Conservation (phyloP, 2,888 invertebrate species). For the Crossocerus cetratus region DNA sequence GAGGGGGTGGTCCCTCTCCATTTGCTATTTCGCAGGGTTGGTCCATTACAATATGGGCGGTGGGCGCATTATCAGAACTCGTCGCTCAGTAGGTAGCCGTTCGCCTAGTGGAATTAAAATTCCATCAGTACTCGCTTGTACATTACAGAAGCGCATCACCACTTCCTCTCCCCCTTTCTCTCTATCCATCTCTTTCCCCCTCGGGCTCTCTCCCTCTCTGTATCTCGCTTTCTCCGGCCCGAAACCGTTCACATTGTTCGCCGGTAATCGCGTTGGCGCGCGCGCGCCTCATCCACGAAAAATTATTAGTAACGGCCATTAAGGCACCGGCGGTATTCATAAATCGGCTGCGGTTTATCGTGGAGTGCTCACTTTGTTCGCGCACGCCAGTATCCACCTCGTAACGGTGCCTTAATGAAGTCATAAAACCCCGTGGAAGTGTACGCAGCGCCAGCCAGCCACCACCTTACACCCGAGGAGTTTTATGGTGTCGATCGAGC, state of each 20-base stretch:
- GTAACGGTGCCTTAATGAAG: conserved; percentile 60
- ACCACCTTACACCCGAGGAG: background rate
- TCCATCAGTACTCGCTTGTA: conserved; percentile 20
- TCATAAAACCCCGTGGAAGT: conserved; percentile 49
- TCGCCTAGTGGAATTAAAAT: conserved; percentile 26
- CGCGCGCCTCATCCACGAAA: conserved; percentile 11
- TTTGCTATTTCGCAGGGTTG: background rate
- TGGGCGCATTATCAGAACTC: background rate
- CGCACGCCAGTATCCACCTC: conserved; percentile 42
- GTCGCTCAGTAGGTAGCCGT: background rate
- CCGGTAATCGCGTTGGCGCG: background rate
- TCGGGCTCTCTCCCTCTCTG: no score
- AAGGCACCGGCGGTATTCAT: conserved; percentile 50
- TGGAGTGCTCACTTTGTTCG: conserved; percentile 54
- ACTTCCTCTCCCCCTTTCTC: background rate
- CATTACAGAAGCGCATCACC: background rate
- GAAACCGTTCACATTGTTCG: background rate
- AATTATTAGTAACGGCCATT: conserved; percentile 58
- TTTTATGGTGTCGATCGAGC: conserved; percentile 6
- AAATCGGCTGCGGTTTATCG: conserved; percentile 59
- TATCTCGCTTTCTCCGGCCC: background rate
- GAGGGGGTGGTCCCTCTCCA: no score
- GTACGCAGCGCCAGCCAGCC: background rate
- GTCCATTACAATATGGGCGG: background rate
- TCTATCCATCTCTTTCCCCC: background rate